Base-by-base conservation (phyloP, 2,888 invertebrate genomes). In the Meteorus colon region DNA sequence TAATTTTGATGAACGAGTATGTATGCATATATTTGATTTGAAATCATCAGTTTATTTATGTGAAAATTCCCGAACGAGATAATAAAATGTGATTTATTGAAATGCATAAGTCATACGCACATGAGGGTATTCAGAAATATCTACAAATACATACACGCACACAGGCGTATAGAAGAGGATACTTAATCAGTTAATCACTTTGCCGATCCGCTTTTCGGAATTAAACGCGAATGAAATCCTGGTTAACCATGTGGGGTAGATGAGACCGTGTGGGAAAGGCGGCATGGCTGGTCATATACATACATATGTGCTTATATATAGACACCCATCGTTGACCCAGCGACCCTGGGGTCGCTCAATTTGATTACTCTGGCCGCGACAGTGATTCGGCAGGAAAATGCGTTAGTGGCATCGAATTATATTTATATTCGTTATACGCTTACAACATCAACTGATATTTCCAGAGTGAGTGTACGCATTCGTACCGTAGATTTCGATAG, bases 381-480 rank as follows among this genome's bases (percentile, higher is more conserved):
- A 73, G 70, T 78, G 74, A 78, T 78, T 76, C 72, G 69, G 73
- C 48, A 66, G 69, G 69, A 73, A 78, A 76, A 76, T 76, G 74
- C 73, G 72, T 73, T 73, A 68, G 74, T 31, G 62, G 45, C 59
- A 69, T 59, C 48, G 69, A 75, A 75, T 75, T 75, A 71, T 74
- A 60, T 77, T 73, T 71, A 41, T 73, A 73, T 55, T 73, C 69
- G 34, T 41, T 48, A n/a, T 41, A 60, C 14, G 29, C 51, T 31
- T 19, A n/a, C 51, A 24, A 73, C 51, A 14, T 73, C 65, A 63
- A 41, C 19, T 62, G n/a, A 24, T 31, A 8, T 63, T 41, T 31
- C 1, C 45, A 51, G 24, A 24, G 34, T 34, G 60, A 51, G 27
- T 59, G 14, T 70, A 1, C n/a, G 19, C 24, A 48, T 29, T 48